Percentiles rank a stretch among this genome's conserved stretches.
Evolutionary conservation across 2,797 vertebrate genomes (phyloP).

Genomic region (Rallus crepitans): DNA sequence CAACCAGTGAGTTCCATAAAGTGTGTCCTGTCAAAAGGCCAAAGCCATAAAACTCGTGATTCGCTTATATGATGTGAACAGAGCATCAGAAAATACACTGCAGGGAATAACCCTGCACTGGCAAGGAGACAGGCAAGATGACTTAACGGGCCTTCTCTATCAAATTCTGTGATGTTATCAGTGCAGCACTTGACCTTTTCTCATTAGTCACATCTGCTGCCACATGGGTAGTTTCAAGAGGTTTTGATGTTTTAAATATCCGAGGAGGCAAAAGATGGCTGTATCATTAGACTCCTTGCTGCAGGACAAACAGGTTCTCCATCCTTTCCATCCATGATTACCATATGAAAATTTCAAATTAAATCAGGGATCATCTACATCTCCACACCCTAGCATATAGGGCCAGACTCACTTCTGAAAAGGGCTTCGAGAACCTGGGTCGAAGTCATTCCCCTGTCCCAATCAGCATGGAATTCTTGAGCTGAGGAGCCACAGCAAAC

Average conservation of each 20-base stretch:
- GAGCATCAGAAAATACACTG: not conserved
- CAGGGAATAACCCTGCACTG: constrained; percentile 16
- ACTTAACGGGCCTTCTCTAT: not conserved
- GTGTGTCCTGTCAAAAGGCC: constrained; percentile 20
- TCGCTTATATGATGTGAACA: constrained; percentile 8
- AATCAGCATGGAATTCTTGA: not conserved
- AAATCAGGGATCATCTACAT: not conserved
- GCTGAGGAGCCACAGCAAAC: not conserved
- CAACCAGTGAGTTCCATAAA: constrained; percentile 27
- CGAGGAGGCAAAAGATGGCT: not conserved
- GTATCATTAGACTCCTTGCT: not conserved
- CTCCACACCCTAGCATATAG: not conserved
- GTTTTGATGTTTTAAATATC: not conserved
- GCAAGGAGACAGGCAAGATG: not conserved
- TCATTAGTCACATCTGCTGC: not conserved
- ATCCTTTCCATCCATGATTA: not conserved
- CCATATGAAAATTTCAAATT: not conserved
- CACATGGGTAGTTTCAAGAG: not conserved
- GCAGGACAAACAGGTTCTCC: not conserved
- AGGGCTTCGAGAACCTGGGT: not conserved
- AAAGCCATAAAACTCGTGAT: constrained; percentile 41
- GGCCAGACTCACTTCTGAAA: not conserved
- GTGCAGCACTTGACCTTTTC: not conserved
- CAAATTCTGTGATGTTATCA: constrained; percentile 14
- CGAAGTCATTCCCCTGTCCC: not conserved